Base-by-base conservation (phyloP, 2,888 invertebrate genomes). In the Caenorhabditis sinica region DNA sequence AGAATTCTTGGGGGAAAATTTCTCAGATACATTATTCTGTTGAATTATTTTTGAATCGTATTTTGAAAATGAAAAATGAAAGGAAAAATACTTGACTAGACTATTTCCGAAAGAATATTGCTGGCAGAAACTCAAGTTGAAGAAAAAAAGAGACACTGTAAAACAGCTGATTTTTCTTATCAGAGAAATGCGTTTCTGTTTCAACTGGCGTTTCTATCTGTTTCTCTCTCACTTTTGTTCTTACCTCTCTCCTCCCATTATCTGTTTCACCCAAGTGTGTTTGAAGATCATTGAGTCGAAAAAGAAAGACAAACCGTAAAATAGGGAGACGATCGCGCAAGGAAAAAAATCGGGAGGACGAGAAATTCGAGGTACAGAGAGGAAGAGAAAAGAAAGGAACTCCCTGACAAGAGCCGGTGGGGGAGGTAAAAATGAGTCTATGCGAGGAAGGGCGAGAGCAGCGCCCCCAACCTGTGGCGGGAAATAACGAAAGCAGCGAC, bases 261-360 rank as follows among this genome's bases (percentile, higher is more conserved):
- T 79, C 79, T 79, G 63, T 79, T 76, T 76, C 75, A 66, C 66
- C 45, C 60, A 49, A 66, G 79, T 72, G 51, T 82, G 72, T 82
- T 82, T 82, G 82, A 76, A 76, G 82, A 82, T 82, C 82, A 82
- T 82, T 74, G 76, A 82, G 82, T 82, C 63, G 65, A 82, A 71
- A 82, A 76, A 74, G 76, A 82, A 82, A 74, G 74, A 82, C 74
- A 82, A 82, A 75, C 76, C 76, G 75, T 75, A 72, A 82, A 82
- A 82, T 71, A 60, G 66, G 20, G 80, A 76, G 82, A 58, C 58
- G 76, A 71, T 65, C 72, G 71, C 74, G 81, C 68, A 53, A n/a
- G 76, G 28, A 69, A 77, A 69, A 68, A 77, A 61, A 33, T 49
- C 53, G 51, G 61, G 33, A 68, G 2, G 51, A 11, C 20, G 51